Evolutionary conservation across 2,797 vertebrate species (phyloP).

Genomic region (Phataginus tetradactyla): DNA sequence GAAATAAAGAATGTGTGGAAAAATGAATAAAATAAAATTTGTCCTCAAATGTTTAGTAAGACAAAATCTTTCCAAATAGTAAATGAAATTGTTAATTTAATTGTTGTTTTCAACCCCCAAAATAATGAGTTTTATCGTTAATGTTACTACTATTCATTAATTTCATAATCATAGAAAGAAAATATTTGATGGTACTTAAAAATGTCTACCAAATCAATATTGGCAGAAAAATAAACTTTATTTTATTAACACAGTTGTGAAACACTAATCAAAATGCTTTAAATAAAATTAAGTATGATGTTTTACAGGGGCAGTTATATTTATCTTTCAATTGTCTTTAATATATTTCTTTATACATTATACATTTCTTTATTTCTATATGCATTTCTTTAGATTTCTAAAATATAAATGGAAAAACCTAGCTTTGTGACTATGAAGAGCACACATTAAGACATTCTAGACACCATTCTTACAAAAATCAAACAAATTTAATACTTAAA

Average conservation of each 20-base stretch:
- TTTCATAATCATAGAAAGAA: background rate
- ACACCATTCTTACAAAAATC: background rate
- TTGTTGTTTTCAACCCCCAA: background rate
- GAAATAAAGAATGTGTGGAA: slow-evolving; percentile 1
- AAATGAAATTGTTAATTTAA: slow-evolving; percentile 17
- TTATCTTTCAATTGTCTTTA: background rate
- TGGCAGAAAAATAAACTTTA: background rate
- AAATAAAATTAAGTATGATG: background rate
- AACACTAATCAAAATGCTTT: background rate
- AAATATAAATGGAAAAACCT: background rate
- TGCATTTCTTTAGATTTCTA: background rate
- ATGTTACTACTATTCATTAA: background rate
- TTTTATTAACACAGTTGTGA: background rate
- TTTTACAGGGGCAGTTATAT: background rate
- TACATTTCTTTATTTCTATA: background rate
- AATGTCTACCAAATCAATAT: background rate
- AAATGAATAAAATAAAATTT: slow-evolving; percentile 35
- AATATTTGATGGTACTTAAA: background rate
- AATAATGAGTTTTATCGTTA: background rate
- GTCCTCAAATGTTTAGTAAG: background rate
- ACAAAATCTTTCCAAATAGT: background rate
- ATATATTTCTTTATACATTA: background rate
- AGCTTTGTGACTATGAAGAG: background rate
- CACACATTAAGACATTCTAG: background rate
- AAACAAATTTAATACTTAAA: background rate